phyloP scores from a whole-genome alignment of 2,888 invertebrate genomes.

The Drosophila suboccidentalis region DNA sequence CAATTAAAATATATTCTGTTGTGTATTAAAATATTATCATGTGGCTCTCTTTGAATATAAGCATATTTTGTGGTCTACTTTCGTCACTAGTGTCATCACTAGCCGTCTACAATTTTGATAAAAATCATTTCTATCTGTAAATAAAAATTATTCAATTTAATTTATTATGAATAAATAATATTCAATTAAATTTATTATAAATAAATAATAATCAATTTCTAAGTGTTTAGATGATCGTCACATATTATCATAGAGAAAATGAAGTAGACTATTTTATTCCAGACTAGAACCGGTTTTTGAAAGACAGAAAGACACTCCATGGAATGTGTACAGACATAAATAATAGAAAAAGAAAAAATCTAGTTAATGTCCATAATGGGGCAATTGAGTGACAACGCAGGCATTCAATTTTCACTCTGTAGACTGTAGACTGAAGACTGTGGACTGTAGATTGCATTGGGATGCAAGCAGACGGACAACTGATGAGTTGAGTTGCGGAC shows the following conservation, averaged over 20 bases:
- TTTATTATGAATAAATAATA: not conserved
- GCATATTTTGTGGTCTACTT: not conserved
- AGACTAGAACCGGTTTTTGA: constrained; percentile 28
- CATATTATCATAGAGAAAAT: not conserved
- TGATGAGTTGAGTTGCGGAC: constrained; percentile 3
- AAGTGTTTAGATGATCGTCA: not conserved
- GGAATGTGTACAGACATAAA: constrained; percentile 9
- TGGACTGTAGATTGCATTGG: constrained; percentile 1
- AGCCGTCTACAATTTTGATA: not conserved
- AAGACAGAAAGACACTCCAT: constrained; percentile 3
- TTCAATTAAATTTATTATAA: not conserved
- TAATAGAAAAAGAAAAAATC: constrained; percentile 64
- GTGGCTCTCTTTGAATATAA: constrained; percentile 16
- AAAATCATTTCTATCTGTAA: not conserved
- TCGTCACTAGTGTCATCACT: too few species aligned
- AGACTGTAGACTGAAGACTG: constrained; percentile 1
- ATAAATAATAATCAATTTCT: not conserved
- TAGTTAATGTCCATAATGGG: constrained; percentile 70
- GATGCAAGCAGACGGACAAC: constrained; percentile 4
- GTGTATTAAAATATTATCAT: not conserved
- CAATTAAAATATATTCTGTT: not conserved
- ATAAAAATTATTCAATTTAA: not conserved
- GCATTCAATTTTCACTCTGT: constrained; percentile 67
- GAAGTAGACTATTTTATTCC: not conserved
- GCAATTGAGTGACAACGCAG: constrained; percentile 58